phyloP scores from a whole-genome alignment of 1,140 invertebrate genomes.

The Leptoteleia sp. region DNA sequence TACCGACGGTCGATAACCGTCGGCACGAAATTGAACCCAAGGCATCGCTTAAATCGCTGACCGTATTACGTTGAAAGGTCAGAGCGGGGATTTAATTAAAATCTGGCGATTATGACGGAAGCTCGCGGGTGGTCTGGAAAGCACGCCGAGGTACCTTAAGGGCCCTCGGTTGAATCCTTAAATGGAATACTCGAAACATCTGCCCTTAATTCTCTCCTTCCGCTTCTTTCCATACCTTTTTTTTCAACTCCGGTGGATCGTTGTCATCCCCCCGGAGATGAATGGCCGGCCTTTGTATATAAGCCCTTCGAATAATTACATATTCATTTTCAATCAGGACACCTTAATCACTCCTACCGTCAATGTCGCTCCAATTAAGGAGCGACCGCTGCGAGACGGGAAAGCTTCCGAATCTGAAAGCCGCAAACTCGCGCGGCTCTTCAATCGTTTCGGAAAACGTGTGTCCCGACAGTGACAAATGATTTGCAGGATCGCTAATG shows the following conservation, averaged over 20 bases:
- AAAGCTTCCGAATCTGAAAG: conserved; percentile 72
- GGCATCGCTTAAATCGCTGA: conserved; percentile 4
- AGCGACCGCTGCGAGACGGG: neutral
- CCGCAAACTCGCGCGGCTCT: conserved; percentile 15
- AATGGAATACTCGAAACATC: conserved; percentile 64
- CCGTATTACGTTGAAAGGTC: too few relatives aligned
- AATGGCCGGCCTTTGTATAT: neutral
- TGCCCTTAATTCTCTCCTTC: conserved; percentile 4
- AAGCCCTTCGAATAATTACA: neutral
- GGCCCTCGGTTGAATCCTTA: too few relatives aligned
- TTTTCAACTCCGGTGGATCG: conserved; percentile 52
- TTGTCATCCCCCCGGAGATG: conserved; percentile 26
- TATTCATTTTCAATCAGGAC: conserved; percentile 26
- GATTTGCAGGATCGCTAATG: conserved; percentile 72
- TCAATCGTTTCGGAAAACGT: too few relatives aligned
- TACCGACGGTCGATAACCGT: conserved; percentile 7
- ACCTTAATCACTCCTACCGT: conserved; percentile 16
- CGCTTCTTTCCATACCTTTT: conserved; percentile 13
- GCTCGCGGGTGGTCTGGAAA: too few relatives aligned
- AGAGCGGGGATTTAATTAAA: too few relatives aligned
- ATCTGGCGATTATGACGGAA: too few relatives aligned
- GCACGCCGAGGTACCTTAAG: too few relatives aligned
- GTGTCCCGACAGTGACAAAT: conserved; percentile 69
- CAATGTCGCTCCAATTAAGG: conserved; percentile 22
- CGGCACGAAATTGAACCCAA: conserved; percentile 13